A percentile compares a stretch with the other conserved stretches of the same genome.
These are phyloP conservation scores for Cryptocheilus praepositus DNA, from an alignment of 2,888 invertebrate species.

Conservation along the genomic window DNA sequence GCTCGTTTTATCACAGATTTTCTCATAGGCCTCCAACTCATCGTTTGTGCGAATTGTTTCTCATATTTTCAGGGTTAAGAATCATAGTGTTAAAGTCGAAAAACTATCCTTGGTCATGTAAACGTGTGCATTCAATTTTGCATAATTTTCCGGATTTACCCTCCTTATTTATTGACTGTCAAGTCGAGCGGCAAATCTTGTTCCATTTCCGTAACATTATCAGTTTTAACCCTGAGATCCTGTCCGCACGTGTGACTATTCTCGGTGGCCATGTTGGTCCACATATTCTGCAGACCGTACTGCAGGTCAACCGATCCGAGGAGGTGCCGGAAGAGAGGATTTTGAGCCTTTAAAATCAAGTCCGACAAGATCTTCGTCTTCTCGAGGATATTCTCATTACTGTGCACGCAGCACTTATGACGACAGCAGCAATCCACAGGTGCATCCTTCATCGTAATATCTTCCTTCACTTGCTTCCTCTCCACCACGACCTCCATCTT, in stretches of 20 bases:
- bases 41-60: too few relatives aligned
- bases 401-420: conserved; percentile 71
- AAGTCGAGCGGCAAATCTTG: conserved; percentile 74
- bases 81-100: too few relatives aligned
- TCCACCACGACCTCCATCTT: conserved; percentile 65
- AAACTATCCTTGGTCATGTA: too few relatives aligned
- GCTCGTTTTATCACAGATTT: too few relatives aligned
- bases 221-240: conserved; percentile 74
- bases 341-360: conserved; percentile 68
- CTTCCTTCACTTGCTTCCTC: conserved; percentile 41
- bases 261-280: conserved; percentile 61
- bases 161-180: conserved; percentile 71
- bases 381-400: conserved; percentile 65
- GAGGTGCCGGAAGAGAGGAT: conserved; percentile 68
- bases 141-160: too few relatives aligned
- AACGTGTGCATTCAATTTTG: too few relatives aligned
- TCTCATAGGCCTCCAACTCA: too few relatives aligned
- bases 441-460: conserved; percentile 18
- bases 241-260: conserved; percentile 64
- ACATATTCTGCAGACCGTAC: conserved; percentile 69
- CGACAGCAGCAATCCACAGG: conserved; percentile 66
- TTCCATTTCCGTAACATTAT: conserved; percentile 70
- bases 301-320: conserved; percentile 68
- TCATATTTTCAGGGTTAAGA: too few relatives aligned
- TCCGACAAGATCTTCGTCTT: conserved; percentile 72